Conservation (phyloP, 2,113 vertebrate species). For the Callorhinus ursinus region DNA sequence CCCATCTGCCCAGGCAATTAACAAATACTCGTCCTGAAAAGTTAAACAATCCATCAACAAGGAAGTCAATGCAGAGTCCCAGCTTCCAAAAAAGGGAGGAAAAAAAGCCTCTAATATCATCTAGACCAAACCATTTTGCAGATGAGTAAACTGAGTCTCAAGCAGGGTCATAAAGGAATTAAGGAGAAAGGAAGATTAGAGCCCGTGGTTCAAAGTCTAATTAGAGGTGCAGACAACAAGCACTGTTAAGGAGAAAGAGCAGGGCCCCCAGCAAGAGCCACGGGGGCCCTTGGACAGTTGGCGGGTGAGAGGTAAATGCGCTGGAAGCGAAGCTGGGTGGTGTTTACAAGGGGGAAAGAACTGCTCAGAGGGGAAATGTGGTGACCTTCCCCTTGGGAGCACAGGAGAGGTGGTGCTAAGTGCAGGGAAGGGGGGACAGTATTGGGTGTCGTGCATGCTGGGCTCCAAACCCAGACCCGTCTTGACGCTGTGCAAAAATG, state of each 20-base stretch:
- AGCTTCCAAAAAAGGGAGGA: not conserved
- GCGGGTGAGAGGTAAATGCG: not conserved
- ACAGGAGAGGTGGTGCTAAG: not conserved
- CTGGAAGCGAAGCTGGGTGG: not conserved
- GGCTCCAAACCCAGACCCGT: no score
- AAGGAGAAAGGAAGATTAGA: not conserved
- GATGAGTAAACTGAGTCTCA: constrained; percentile 17
- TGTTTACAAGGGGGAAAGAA: not conserved
- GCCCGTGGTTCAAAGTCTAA: not conserved
- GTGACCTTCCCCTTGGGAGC: no score
- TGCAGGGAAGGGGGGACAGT: rapidly evolving
- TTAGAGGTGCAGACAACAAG: not conserved
- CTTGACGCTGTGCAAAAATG: not conserved
- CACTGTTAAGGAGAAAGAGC: not conserved
- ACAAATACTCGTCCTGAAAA: not conserved
- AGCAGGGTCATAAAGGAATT: not conserved
- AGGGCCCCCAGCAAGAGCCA: not conserved
- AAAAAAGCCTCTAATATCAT: not conserved
- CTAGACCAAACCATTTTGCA: not conserved
- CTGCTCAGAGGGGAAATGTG: not conserved
- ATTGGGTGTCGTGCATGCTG: rapidly evolving
- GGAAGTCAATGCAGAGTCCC: not conserved
- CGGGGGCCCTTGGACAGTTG: not conserved
- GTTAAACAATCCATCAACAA: not conserved
- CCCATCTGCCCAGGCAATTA: not conserved